Evolutionary conservation across 2,888 invertebrate species (phyloP), one percentile per base, ranked within the genome.

Genomic region (Mongoloraphidia duomilia): DNA sequence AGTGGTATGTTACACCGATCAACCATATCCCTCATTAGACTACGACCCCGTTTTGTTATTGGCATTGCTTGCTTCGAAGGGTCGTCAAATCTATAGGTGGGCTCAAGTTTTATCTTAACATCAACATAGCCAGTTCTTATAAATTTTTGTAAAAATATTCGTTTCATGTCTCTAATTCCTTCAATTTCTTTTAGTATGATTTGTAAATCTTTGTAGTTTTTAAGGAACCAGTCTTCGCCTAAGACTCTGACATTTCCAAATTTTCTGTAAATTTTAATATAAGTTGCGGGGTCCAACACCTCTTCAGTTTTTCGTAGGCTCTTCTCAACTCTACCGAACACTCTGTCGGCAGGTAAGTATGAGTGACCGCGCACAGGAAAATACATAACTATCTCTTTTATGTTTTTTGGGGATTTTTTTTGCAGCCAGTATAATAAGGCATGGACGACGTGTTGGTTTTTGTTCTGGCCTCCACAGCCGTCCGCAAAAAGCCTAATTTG

Each of bases 391-490:
- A 49, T 33, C 11, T 49, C 48, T 11, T 34, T 26, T 34, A 47
- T 44, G 12, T 26, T 26, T 9, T 9, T 9, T 44, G 54, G 55
- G 26, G 54, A 51, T 51, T 54, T 48, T 17, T 49, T 52, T 34
- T 48, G 44, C 35, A 57, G 54, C 58, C 55, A 58, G 37, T 47
- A 47, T 36, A 55, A 50, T 42, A 58, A 49, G 39, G 47, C 37
- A 41, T 58, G 57, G 14, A 58, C 43, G 34, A 57, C 52, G 53
- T 58, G 54, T 33, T 47, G 47, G 47, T 56, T 55, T 49, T 54
- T 55, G 46, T 56, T 57, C 51, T 58, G 57, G 50, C 55, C 56
- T 35, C 55, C 56, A 50, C 56, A 57, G 44, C 58, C 57, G 52
- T 58, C 57, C 51, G 53, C 55, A 49, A 55, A 56, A 44, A 56